Conservation (phyloP, 2,888 invertebrate species). For the Nebria brevicollis region DNA sequence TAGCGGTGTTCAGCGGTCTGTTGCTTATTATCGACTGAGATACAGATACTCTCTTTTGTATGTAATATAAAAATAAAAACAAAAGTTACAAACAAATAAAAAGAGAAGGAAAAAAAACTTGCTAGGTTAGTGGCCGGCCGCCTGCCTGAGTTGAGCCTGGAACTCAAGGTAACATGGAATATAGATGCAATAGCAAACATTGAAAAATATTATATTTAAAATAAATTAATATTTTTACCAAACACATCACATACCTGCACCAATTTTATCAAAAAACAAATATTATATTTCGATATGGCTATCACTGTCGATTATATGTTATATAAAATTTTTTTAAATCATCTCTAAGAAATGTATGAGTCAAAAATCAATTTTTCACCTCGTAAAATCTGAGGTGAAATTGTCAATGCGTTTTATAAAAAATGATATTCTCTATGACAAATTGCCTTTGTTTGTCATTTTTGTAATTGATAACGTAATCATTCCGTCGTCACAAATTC, state of each 20-base stretch:
- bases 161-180: not conserved
- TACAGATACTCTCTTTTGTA: constrained; percentile 42
- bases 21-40: constrained; percentile 38
- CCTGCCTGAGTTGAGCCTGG: not conserved
- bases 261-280: not conserved
- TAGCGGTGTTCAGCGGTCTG: constrained; percentile 38
- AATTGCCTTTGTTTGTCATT: not conserved
- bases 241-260: not conserved
- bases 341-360: no score
- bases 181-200: not conserved
- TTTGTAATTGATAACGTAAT: not conserved
- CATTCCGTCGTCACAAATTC: not conserved
- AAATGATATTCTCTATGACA: no score
- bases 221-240: not conserved
- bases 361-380: no score
- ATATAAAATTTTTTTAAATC: no score
- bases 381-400: no score
- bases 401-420: no score
- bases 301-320: no score
- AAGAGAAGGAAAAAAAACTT: constrained; percentile 35
- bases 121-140: constrained; percentile 41
- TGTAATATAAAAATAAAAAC: constrained; percentile 43
- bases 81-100: constrained; percentile 33
- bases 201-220: not conserved
- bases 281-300: not conserved